Conservation (phyloP, 2,113 vertebrate genomes). For the Oncorhynchus masou region DNA sequence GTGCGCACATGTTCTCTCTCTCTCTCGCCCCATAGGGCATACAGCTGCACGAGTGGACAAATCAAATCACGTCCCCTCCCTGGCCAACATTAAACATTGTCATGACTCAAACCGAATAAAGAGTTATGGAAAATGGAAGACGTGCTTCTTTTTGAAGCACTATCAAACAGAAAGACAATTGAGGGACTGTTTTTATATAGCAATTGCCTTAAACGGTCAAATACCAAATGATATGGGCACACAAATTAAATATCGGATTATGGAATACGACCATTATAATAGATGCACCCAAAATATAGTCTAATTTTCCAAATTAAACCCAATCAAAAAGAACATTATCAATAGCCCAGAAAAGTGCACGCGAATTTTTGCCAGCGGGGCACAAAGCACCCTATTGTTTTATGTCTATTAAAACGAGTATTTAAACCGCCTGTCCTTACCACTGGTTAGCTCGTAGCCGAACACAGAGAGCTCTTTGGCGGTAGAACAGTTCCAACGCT, state of each 20-base stretch:
- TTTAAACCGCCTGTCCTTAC: slow-evolving; percentile 71
- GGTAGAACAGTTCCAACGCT: slow-evolving; percentile 90
- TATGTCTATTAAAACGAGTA: not conserved
- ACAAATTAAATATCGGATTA: not conserved
- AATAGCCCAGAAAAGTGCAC: not conserved
- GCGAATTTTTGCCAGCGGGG: not conserved
- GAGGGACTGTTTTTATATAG: not conserved
- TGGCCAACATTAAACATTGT: slow-evolving; percentile 6
- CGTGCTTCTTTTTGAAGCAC: not conserved
- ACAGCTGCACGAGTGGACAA: slow-evolving; percentile 44
- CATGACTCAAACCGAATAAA: not conserved
- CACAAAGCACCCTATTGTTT: not conserved
- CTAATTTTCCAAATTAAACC: not conserved
- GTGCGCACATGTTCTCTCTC: slow-evolving; percentile 7
- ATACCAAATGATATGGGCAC: not conserved
- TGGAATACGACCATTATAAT: not conserved
- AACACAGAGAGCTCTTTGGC: slow-evolving; percentile 65
- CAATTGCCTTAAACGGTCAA: not conserved
- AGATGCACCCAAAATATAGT: not conserved
- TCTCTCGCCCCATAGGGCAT: slow-evolving; percentile 20
- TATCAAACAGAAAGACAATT: not conserved
- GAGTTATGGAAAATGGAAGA: not conserved
- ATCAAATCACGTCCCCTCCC: slow-evolving; percentile 17
- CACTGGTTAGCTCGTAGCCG: slow-evolving; percentile 83
- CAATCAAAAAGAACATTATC: not conserved